phyloP scores from a whole-genome alignment of 2,113 vertebrate species.

The Balaeniceps rex region DNA sequence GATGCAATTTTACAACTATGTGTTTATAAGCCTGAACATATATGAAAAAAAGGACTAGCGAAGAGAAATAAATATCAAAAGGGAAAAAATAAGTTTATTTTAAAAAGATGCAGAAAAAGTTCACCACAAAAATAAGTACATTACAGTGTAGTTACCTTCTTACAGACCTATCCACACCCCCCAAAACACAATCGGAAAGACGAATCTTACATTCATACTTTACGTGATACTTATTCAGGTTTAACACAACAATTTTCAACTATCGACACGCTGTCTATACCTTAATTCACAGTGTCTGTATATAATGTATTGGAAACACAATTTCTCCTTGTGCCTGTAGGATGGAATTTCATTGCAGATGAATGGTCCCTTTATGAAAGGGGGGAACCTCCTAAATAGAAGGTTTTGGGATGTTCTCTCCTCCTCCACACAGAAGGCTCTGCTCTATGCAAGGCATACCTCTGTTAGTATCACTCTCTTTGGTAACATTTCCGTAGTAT shows the following conservation, averaged over 20 bases:
- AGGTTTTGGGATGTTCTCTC: not conserved
- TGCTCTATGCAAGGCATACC: not conserved
- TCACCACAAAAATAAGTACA: not conserved
- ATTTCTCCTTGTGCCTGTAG: not conserved
- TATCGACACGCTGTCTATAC: not conserved
- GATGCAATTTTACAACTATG: not conserved
- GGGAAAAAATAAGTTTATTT: not conserved
- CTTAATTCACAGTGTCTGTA: not conserved
- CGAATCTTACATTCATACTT: not conserved
- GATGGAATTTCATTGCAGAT: not conserved
- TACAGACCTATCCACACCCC: not conserved
- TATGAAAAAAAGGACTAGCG: not conserved
- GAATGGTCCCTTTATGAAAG: not conserved
- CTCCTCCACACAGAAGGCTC: not conserved
- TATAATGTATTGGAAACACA: not conserved
- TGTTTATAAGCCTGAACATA: not conserved
- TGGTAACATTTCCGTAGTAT: not conserved
- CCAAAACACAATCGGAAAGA: not conserved
- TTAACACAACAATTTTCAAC: not conserved
- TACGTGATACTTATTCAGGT: not conserved
- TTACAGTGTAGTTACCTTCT: not conserved
- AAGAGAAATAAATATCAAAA: not conserved
- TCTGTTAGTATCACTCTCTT: not conserved
- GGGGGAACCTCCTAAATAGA: accelerated
- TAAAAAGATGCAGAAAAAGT: not conserved